These are phyloP conservation scores for Mystacornis crossleyi DNA, from an alignment of 2,113 vertebrate genomes.

Conservation along the genomic window DNA sequence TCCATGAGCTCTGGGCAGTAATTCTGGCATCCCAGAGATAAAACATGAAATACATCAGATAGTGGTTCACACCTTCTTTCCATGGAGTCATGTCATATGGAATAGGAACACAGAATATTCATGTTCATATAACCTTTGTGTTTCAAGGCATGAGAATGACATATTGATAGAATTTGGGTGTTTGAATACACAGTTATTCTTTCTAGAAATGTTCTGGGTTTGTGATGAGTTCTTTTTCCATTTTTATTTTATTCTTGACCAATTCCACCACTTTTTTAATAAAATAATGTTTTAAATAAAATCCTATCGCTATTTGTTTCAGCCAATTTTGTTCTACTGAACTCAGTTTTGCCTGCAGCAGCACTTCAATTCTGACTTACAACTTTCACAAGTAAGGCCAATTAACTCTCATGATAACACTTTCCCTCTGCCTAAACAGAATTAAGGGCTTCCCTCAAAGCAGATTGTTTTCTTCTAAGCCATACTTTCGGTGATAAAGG, in stretches of 20 bases:
- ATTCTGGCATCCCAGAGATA: not conserved
- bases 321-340: constrained; percentile 53
- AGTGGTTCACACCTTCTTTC: not conserved
- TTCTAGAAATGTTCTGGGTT: not conserved
- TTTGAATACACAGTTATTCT: not conserved
- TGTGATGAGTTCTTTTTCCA: not conserved
- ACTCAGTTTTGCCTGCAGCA: constrained; percentile 63
- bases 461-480: constrained; percentile 25
- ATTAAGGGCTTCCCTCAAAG: constrained; percentile 44
- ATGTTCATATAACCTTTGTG: not conserved
- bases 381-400: constrained; percentile 46
- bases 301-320: constrained; percentile 47
- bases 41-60: not conserved
- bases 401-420: constrained; percentile 41
- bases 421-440: constrained; percentile 52
- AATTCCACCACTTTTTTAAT: constrained; percentile 26
- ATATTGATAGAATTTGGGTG: not conserved
- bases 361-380: constrained; percentile 47
- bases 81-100: not conserved
- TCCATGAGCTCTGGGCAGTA: accelerated
- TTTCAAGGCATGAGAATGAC: not conserved
- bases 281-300: constrained; percentile 50
- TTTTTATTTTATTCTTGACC: constrained; percentile 38
- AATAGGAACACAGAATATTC: not conserved
- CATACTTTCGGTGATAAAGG: constrained; percentile 29